Evolutionary conservation across 2,797 vertebrate species (phyloP).

Genomic region (Alectoris magna): DNA sequence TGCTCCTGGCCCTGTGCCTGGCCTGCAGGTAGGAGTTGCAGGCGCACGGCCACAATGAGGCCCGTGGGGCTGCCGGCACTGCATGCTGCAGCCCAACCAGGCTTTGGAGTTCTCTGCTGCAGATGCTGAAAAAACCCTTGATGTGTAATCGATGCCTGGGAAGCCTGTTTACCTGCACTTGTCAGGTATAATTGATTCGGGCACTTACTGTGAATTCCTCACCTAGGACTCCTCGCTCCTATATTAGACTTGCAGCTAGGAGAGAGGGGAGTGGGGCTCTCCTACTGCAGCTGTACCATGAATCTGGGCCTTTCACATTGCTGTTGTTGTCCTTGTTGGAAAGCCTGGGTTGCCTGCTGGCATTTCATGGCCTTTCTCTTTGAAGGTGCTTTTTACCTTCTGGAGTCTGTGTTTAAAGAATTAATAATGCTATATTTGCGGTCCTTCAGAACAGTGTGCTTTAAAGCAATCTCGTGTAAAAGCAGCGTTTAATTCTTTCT

Average conservation of each 20-base stretch:
- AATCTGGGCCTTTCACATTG: neutral
- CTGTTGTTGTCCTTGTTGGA: constrained; percentile 32
- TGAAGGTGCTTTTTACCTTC: constrained; percentile 35
- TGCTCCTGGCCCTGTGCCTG: neutral
- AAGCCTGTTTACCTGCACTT: constrained; percentile 29
- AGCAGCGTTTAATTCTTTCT: neutral
- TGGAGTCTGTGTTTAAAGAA: constrained; percentile 38
- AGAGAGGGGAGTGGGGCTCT: neutral
- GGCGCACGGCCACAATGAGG: rapidly evolving
- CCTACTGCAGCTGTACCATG: neutral
- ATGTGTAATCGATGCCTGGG: constrained; percentile 34
- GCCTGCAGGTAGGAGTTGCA: rapidly evolving
- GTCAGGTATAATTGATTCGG: constrained; percentile 31
- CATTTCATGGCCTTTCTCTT: constrained; percentile 56
- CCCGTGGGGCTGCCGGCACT: rapidly evolving
- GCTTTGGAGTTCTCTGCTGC: neutral
- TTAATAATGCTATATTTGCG: constrained; percentile 6
- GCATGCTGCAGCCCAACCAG: rapidly evolving
- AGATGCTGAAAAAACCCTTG: neutral
- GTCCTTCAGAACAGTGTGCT: neutral
- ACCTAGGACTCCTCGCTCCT: neutral
- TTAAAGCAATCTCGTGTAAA: constrained; percentile 7
- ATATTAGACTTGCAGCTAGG: neutral
- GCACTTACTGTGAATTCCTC: constrained; percentile 42
- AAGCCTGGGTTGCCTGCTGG: constrained; percentile 23